Base-by-base conservation (phyloP, 2,113 vertebrate species). In the Ailuropoda melanoleuca region DNA sequence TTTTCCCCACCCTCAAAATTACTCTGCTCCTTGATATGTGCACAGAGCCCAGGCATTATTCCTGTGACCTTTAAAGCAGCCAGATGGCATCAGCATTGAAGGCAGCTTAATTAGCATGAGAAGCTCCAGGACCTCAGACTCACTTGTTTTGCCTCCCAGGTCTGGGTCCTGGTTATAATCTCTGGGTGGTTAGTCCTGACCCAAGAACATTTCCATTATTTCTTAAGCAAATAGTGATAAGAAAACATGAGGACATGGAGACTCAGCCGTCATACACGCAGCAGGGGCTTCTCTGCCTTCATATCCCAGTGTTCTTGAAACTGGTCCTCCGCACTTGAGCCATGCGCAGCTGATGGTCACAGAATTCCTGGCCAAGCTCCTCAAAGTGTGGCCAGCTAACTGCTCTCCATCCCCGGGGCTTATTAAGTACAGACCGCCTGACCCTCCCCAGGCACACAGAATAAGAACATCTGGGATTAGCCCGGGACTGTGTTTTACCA, bases 91-190 rank as follows among this genome's bases (percentile, higher is more conserved):
- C 96, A 96, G 26, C 92, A 93, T 88, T 34, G 58, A 98, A 97
- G 89, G 96, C 88, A 92, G 62, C 97, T 96, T 97, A 97, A 98
- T 98, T 97, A 98, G 98, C 97, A 96, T 31, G 82, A 96, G 88
- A 96, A 68, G 39, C 90, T 97, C 96, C 96, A 87, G 55, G 89
- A 86, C 70, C 84, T 93, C 82, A 64, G 19, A 98, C 78, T 91
- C 95, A 89, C 82, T 92, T 82, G 80, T 91, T 92, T 81, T 37
- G 74, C 84, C 92, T 96, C 88, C 93, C 90, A 78, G 58, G 88
- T 94, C 70, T 74, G 31, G 60, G 85, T 97, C 81, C 96, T 97
- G 90, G 87, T 94, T 93, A 97, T 70, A 95, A 93, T 23, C 58
- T 96, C 56, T 97, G 34, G 90, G 85, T 94, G 96, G 60, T 90